A percentile compares a stretch with the other conserved stretches of the same genome.
Evolutionary conservation across 2,797 vertebrate genomes (phyloP).

Genomic region (Lemur catta): DNA sequence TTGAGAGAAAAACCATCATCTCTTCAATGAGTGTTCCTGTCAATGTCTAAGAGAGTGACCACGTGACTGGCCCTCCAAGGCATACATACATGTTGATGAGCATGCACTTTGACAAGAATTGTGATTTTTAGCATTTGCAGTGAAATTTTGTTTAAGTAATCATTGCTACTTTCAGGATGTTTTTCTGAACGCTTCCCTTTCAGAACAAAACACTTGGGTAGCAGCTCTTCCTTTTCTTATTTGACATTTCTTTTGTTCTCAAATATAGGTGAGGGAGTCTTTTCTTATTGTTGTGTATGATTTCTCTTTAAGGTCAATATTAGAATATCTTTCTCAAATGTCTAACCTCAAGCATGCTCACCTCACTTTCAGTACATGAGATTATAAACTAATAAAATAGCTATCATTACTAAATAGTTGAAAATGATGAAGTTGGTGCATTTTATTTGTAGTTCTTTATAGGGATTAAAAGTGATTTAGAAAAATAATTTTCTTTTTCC

Average conservation of each 20-base stretch:
- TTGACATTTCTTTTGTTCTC: slow-evolving; percentile 61
- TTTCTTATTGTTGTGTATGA: background rate
- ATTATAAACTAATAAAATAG: slow-evolving; percentile 58
- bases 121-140: background rate
- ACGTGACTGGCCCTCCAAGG: background rate
- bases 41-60: background rate
- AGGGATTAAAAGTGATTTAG: slow-evolving; percentile 63
- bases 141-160: slow-evolving; percentile 37
- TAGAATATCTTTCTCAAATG: slow-evolving; percentile 19
- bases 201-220: slow-evolving; percentile 39
- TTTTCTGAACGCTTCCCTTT: slow-evolving; percentile 43
- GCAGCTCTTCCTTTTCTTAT: background rate
- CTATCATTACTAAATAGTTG: slow-evolving; percentile 51
- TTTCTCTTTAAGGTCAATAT: slow-evolving; percentile 44
- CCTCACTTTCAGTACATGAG: background rate
- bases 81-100: background rate
- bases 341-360: background rate
- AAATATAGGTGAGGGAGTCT: slow-evolving; percentile 34
- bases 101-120: slow-evolving; percentile 24
- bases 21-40: background rate
- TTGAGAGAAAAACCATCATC: background rate
- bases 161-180: slow-evolving; percentile 38
- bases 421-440: slow-evolving; percentile 46
- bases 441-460: slow-evolving; percentile 65
- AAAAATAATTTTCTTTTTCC: slow-evolving; percentile 67